Base-by-base conservation (phyloP, 2,797 vertebrate genomes). In the Cirrhinus mrigala region DNA sequence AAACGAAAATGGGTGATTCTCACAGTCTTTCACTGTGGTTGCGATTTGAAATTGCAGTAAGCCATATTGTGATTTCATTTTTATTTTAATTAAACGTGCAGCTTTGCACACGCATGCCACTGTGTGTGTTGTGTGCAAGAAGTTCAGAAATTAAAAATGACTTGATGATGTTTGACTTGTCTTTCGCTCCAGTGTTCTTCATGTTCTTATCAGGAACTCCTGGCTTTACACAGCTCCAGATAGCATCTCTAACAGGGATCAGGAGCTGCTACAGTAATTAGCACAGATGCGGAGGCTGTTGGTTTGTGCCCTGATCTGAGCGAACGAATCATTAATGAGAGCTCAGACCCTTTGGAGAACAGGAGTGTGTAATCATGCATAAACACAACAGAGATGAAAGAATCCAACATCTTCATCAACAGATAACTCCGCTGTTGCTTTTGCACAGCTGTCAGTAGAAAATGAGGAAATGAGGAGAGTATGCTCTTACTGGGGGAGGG, bases 331-430 rank as follows among this genome's bases (percentile, higher is more conserved):
- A 75, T 76, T 76, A 76, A 82, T 82, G 73, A 75, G 82, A 71
- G 15, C 29, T 68, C 62, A 80, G 27, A 50, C 37, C 52, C 80
- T 71, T 58, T 8, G n/a, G 37, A 60, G 68, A 83, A 60, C 60
- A 66, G 14, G 40, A 83, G 52, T 4, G 70, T 56, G 82, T 75
- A 27, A 76, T 66, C 82, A 54, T 54, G 82, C 82, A 40, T 76
- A 60, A 76, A 76, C 58, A 62, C 8, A 76, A 22, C 58, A 66
- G 18, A 83, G 71, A 76, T 76, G 71, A 83, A 83, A 62, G 71
- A 83, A 76, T 83, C 76, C 1, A 2, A 83, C 6, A 8, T 76
- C 73, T 75, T 76, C 6, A 75, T 75, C 46, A 83, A 76, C 82
- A 83, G 27, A 83, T 76, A 52, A 60, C 29, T 60, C 69, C 46